A percentile compares a stretch with the other conserved stretches of the same genome.
phyloP scores from a whole-genome alignment of 2,113 vertebrate genomes.

The Melanocharis versteri region DNA sequence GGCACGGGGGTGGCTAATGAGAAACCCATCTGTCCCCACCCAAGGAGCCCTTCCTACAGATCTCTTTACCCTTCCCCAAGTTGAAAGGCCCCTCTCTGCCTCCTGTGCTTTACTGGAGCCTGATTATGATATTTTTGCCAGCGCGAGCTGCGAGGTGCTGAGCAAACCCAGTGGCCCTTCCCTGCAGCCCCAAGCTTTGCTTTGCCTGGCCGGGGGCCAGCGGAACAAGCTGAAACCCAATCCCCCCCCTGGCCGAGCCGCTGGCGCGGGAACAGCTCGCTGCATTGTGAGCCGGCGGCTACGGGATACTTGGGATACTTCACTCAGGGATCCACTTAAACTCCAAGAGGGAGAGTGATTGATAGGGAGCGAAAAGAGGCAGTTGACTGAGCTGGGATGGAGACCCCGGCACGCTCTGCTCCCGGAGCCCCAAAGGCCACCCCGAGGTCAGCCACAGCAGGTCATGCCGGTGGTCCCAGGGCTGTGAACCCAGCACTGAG shows the following conservation, averaged over 20 bases:
- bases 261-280: slow-evolving; percentile 63
- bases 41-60: not conserved
- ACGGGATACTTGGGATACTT: slow-evolving; percentile 47
- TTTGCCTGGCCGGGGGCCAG: slow-evolving; percentile 69
- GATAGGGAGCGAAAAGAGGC: slow-evolving; percentile 33
- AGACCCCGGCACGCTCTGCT: rapidly evolving
- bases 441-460: rapidly evolving
- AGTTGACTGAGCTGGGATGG: slow-evolving; percentile 14
- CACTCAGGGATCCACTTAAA: slow-evolving; percentile 71
- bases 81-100: slow-evolving; percentile 50
- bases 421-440: not conserved
- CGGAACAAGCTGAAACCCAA: slow-evolving; percentile 70
- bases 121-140: slow-evolving; percentile 59
- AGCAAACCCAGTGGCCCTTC: slow-evolving; percentile 38
- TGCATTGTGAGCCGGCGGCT: slow-evolving; percentile 50
- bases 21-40: slow-evolving; percentile 44
- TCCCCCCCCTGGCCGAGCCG: slow-evolving; percentile 29
- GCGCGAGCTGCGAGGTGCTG: slow-evolving; percentile 41
- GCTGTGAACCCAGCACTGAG: not conserved
- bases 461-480: rapidly evolving
- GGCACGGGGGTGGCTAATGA: slow-evolving; percentile 26
- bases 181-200: slow-evolving; percentile 57
- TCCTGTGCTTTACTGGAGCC: slow-evolving; percentile 52
- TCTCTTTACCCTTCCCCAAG: not conserved
- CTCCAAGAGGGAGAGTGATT: slow-evolving; percentile 67